Conservation (phyloP, 2,888 invertebrate species). For the Teleiodes luculella region DNA sequence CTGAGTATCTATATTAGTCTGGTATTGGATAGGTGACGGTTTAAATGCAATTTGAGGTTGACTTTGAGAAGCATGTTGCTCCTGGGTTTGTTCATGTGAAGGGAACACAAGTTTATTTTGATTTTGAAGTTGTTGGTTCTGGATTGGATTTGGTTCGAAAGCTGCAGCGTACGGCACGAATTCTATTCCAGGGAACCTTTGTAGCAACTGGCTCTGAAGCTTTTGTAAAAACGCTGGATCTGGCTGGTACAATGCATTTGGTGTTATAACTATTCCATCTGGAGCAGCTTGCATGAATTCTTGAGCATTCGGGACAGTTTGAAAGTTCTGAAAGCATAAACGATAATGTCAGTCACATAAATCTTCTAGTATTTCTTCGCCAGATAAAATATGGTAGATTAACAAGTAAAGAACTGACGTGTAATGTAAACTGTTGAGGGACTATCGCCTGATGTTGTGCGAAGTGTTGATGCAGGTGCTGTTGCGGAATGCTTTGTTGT, state of each 20-base stretch:
- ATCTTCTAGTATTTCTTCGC: too few species aligned
- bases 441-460: constrained; percentile 32
- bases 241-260: constrained; percentile 71
- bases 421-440: constrained; percentile 56
- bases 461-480: constrained; percentile 8
- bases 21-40: constrained; percentile 19
- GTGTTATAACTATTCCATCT: constrained; percentile 59
- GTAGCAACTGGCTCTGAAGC: constrained; percentile 58
- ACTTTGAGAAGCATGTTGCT: neutral
- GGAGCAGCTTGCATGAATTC: constrained; percentile 53
- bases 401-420: constrained; percentile 40
- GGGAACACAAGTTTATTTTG: neutral
- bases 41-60: neutral
- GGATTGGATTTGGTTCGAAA: constrained; percentile 26
- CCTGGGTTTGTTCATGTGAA: neutral
- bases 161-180: constrained; percentile 66
- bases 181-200: constrained; percentile 61
- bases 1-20: constrained; percentile 21
- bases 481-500: constrained; percentile 1
- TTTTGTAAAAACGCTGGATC: constrained; percentile 71
- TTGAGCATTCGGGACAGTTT: constrained; percentile 50
- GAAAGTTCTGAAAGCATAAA: constrained; percentile 38
- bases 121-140: constrained; percentile 20
- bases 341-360: too few species aligned
- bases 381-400: too few species aligned